Evolutionary conservation across 2,888 invertebrate genomes (phyloP).

Genomic region (Heteromurus nitidus): DNA sequence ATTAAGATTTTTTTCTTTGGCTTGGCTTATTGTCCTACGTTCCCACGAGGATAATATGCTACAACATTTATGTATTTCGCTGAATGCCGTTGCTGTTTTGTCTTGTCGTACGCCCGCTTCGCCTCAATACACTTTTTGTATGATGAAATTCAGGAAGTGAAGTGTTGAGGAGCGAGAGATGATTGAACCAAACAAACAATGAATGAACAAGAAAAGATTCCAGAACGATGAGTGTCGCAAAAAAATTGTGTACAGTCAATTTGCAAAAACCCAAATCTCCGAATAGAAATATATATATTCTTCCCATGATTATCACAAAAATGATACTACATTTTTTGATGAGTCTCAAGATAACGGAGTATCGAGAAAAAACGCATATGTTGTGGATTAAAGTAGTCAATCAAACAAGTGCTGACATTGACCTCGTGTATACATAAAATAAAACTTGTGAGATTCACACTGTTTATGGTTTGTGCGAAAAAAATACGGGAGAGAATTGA

Average conservation of each 20-base stretch:
- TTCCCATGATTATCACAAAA: constrained; percentile 56
- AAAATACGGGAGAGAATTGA: constrained; percentile 29
- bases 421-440: constrained; percentile 23
- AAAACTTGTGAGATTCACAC: constrained; percentile 45
- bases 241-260: constrained; percentile 33
- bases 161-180: constrained; percentile 39
- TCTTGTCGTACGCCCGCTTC: not conserved
- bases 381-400: constrained; percentile 7
- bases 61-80: not conserved
- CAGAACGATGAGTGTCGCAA: no score
- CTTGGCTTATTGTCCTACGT: constrained; percentile 38
- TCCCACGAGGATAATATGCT: constrained; percentile 58
- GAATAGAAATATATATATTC: not conserved
- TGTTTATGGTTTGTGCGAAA: constrained; percentile 2
- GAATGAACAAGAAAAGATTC: constrained; percentile 16
- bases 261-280: constrained; percentile 10
- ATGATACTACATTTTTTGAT: constrained; percentile 36
- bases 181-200: constrained; percentile 34
- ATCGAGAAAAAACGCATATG: not conserved
- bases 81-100: constrained; percentile 1
- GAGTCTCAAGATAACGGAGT: constrained; percentile 62
- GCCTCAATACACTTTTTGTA: not conserved
- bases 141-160: constrained; percentile 58
- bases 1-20: constrained; percentile 55
- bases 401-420: constrained; percentile 32